Evolutionary conservation across 2,113 vertebrate genomes (phyloP).

Genomic region (Bubo bubo): DNA sequence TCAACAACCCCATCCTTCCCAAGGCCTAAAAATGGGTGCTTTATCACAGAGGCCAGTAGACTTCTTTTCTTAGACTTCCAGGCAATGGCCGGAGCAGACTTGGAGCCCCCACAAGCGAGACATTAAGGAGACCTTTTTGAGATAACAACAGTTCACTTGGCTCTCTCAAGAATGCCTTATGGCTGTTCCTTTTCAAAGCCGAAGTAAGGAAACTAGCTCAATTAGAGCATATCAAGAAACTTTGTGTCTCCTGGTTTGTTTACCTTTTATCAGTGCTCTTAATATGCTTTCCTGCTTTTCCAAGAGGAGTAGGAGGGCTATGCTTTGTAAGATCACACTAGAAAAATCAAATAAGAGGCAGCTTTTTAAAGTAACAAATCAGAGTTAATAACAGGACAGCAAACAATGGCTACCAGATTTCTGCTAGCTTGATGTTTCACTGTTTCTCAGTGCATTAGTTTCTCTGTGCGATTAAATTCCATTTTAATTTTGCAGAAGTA

Average conservation of each 20-base stretch:
- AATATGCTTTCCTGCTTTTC: conserved; percentile 58
- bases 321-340: not conserved
- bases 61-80: conserved; percentile 71
- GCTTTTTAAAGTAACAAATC: not conserved
- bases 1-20: conserved; percentile 82
- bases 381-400: not conserved
- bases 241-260: conserved; percentile 63
- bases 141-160: conserved; percentile 71
- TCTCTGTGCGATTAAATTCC: not conserved
- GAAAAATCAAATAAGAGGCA: not conserved
- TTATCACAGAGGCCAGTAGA: conserved; percentile 73
- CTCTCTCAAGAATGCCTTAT: conserved; percentile 54
- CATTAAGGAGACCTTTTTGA: conserved; percentile 61
- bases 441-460: not conserved
- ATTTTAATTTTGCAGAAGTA: not conserved
- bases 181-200: conserved; percentile 68
- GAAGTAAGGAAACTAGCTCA: conserved; percentile 61
- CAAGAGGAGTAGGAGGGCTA: conserved; percentile 8
- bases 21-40: conserved; percentile 75
- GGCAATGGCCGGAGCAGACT: conserved; percentile 55
- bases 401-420: not conserved
- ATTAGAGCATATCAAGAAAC: conserved; percentile 70
- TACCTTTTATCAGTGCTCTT: conserved; percentile 62
- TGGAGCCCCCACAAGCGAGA: conserved; percentile 74
- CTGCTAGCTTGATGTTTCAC: not conserved